Evolutionary conservation across 2,888 invertebrate species (phyloP), one percentile per base, ranked within the genome.

Genomic region (Cephalotes varians): DNA sequence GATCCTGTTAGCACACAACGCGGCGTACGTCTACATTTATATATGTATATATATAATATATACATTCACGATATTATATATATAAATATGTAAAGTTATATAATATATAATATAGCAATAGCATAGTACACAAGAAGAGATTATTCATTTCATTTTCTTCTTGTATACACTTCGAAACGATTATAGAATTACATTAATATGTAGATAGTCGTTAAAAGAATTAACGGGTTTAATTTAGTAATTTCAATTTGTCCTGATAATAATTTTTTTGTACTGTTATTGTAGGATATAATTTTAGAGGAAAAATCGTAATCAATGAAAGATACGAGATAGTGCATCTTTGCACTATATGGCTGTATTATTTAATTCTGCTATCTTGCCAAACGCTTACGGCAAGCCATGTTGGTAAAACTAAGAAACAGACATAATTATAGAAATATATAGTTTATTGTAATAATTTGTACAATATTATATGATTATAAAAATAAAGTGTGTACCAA

Each of bases 381-480:
- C 91, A 91, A 90, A 89, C 90, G 89, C 87, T 91, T 89, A 91
- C 86, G 91, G 90, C 91, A 88, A 91, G 84, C 87, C 87, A 90
- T 92, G 93, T 93, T 93, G 93, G 91, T 93, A 91, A 92, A 91
- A 91, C 90, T 88, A 91, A 91, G 90, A 92, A 91, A 92, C 92
- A 93, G 92, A 92, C 92, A 91, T 92, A 92, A 93, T 94, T 94
- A 92, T 93, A 92, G 91, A 91, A 94, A 92, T 90, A 93, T 93
- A 93, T 93, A 93, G 92, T 94, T 94, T 93, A 93, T 92, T 94
- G 94, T 94, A 94, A 94, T 94, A 92, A 94, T 94, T 94, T 94
- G 94, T 94, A 94, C 93, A 94, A 94, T 94, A 94, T 93, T 92
- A 93, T 93, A 93, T 92, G 93, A 94, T 89, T 88, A 90, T 83